These are phyloP conservation scores for Ramphastos sulfuratus DNA, from an alignment of 2,113 vertebrate species.

Conservation along the genomic window DNA sequence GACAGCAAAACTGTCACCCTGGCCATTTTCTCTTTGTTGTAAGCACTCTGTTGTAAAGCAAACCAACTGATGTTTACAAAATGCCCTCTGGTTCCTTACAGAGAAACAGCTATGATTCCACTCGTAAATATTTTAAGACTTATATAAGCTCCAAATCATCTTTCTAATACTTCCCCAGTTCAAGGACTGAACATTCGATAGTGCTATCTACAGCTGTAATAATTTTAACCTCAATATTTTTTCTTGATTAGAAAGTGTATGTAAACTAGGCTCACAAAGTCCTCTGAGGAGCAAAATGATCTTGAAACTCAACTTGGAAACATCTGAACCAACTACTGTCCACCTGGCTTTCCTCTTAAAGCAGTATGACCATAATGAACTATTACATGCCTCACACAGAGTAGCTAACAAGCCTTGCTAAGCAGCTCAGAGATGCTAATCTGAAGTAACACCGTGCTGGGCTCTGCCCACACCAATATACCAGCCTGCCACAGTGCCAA, in stretches of 20 bases:
- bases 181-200: background rate
- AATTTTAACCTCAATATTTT: background rate
- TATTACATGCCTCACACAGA: rapidly evolving
- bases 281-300: background rate
- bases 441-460: background rate
- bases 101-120: background rate
- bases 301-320: background rate
- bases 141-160: background rate
- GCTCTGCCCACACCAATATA: background rate
- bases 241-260: background rate
- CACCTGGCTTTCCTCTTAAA: background rate
- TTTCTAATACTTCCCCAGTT: background rate
- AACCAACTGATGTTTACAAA: background rate
- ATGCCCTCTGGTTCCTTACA: background rate
- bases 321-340: background rate
- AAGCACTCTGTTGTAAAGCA: background rate
- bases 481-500: background rate
- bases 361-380: background rate
- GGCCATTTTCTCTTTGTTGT: background rate
- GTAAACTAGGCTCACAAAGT: background rate
- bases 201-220: background rate
- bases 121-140: background rate
- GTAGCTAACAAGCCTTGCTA: background rate
- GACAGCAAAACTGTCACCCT: background rate
- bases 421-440: background rate